These are phyloP conservation scores for Aspiorhynchus laticeps DNA, from an alignment of 2,113 vertebrate genomes.

Conservation along the genomic window DNA sequence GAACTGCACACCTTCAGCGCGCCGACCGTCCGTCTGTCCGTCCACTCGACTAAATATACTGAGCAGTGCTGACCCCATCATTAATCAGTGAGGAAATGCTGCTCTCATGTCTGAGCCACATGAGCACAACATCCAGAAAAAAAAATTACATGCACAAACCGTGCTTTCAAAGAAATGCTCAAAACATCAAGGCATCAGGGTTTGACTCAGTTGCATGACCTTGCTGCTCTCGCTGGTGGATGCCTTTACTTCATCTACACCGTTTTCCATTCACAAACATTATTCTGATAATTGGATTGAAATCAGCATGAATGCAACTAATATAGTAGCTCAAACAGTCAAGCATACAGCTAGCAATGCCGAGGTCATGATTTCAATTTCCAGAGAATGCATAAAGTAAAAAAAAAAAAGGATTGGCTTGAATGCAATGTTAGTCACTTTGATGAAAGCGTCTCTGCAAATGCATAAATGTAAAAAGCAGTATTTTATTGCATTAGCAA, in stretches of 20 bases:
- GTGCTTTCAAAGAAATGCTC: background rate
- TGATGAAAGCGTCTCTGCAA: background rate
- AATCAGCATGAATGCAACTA: background rate
- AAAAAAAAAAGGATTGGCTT: background rate
- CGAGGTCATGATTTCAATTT: background rate
- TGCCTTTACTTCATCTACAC: background rate
- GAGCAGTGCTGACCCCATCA: conserved; percentile 19
- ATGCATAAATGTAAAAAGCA: background rate
- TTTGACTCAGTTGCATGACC: background rate
- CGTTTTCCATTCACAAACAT: background rate
- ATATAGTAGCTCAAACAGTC: background rate
- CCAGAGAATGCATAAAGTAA: background rate
- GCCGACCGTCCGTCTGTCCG: conserved; percentile 41
- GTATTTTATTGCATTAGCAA: background rate
- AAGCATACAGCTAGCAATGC: background rate
- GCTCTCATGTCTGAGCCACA: background rate
- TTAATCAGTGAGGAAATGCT: conserved; percentile 40
- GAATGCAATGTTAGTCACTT: background rate
- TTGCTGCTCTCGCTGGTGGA: background rate
- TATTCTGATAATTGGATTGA: background rate
- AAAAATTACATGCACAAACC: background rate
- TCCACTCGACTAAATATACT: conserved; percentile 44
- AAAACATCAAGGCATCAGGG: background rate
- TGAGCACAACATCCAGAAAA: background rate
- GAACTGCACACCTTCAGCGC: conserved; percentile 74